Base-by-base conservation (phyloP, 30 jellyfish, hydroid and myxozoan genomes). In the Euphysa ruthae region DNA sequence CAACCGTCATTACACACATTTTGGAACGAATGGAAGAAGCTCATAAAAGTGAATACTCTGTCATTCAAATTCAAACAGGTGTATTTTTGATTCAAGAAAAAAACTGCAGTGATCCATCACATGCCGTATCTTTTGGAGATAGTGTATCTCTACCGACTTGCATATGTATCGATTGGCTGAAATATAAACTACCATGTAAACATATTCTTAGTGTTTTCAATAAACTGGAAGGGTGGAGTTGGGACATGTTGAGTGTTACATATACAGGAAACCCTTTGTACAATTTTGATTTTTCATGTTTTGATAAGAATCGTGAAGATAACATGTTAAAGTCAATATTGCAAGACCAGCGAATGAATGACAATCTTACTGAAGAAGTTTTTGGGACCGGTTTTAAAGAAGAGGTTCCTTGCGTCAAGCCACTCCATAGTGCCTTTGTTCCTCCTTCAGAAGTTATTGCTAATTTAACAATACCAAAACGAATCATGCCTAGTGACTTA, bases 1-100 rank as follows among this genome's bases (percentile, higher is more conserved):
- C 61, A 0, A 25, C 8, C 16, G 80, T 68, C 10, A 24, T 33
- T 6, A 15, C 23, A 7, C 76, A 68, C 24, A 32, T 68, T 57
- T 8, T 26, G 19, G 73, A 43, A 27, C 75, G 24, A 51, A 7
- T 50, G 25, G 8, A 29, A 4, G 28, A 18, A 6, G 74, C 55
- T 24, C n/a, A n/a, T n/a, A n/a, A n/a, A n/a, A 51, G 5, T 4
- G 22, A 42, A 12, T 68, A 42, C 24, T 16, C 80, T n/a, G 74
- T 68, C 0, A 52, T 12, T 68, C 75, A 68, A 26, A 49, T 68
- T 29, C 80, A 68, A 24, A 19, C 80, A 19, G 80, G 80, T 20
- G 25, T 43, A 5, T 68, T 68, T 26, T 19, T 34, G 50, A 16
- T 43, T 6, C 75, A 7, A 28, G 52, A 68, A 6, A 68, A 68